These are phyloP conservation scores for Poecilia gillii DNA, from an alignment of 2,797 vertebrate genomes.

Conservation along the genomic window DNA sequence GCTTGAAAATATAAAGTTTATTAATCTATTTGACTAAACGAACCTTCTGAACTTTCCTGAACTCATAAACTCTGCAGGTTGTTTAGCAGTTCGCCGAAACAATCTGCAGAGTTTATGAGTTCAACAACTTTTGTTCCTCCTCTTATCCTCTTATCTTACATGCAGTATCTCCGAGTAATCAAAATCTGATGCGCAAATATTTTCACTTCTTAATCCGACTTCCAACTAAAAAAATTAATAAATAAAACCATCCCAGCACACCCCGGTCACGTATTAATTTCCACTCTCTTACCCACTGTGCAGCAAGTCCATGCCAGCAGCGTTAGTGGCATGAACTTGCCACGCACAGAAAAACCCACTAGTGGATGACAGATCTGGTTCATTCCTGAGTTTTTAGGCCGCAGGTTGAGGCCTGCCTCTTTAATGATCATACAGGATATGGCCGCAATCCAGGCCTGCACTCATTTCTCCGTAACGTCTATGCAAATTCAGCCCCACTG, in stretches of 20 bases:
- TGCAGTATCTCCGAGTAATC: not conserved
- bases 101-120: not conserved
- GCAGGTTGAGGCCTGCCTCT: conserved; percentile 67
- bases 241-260: conserved; percentile 3
- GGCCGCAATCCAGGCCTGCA: conserved; percentile 67
- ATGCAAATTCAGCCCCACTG: conserved; percentile 65
- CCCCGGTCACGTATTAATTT: not conserved
- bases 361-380: conserved; percentile 26
- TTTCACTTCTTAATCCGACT: conserved; percentile 8
- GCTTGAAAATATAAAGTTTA: not conserved
- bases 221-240: not conserved
- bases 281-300: not conserved
- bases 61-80: too few relatives aligned
- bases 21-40: not conserved
- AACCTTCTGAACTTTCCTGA: not conserved
- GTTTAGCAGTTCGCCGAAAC: not conserved
- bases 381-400: conserved; percentile 52
- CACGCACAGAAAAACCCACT: conserved; percentile 29
- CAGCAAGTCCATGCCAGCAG: conserved; percentile 24
- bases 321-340: conserved; percentile 29
- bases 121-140: not conserved
- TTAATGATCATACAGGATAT: conserved; percentile 63
- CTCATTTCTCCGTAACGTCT: conserved; percentile 65
- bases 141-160: not conserved
- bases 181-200: not conserved